A percentile compares a stretch with the other conserved stretches of the same genome.
Evolutionary conservation across 1,140 invertebrate genomes (phyloP).

Genomic region (Cotesia chilonis): DNA sequence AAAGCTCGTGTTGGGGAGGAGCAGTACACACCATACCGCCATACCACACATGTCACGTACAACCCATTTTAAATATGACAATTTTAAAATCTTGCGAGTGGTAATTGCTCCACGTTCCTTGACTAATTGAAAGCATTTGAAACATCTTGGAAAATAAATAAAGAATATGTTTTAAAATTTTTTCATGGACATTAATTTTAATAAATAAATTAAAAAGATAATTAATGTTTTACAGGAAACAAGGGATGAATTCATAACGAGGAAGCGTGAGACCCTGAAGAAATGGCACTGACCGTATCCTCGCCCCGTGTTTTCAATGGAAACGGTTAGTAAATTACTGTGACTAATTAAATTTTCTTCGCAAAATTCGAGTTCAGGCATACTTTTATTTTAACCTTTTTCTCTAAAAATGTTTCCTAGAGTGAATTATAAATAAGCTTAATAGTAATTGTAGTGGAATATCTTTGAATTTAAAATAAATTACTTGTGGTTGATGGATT

Average conservation of each 20-base stretch:
- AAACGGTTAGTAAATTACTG: slow-evolving; percentile 49
- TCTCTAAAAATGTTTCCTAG: not conserved
- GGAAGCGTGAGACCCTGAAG: slow-evolving; percentile 33
- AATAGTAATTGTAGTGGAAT: too few species aligned
- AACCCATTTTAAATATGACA: slow-evolving; percentile 4
- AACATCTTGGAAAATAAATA: not conserved
- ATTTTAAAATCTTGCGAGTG: not conserved
- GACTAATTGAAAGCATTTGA: slow-evolving; percentile 15
- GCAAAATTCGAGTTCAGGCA: not conserved
- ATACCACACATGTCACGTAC: slow-evolving; percentile 8
- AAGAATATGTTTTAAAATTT: not conserved
- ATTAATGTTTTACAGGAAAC: slow-evolving; percentile 33
- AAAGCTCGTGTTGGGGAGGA: not conserved
- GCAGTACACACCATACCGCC: not conserved
- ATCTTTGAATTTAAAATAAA: not conserved
- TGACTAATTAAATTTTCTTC: slow-evolving; percentile 29
- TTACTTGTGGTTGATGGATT: not conserved
- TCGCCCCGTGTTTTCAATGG: slow-evolving; percentile 55
- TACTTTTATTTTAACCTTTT: not conserved
- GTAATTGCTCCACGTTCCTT: not conserved
- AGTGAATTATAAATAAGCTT: not conserved
- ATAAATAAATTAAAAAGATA: slow-evolving; percentile 8
- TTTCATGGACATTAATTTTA: not conserved
- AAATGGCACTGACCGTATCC: slow-evolving; percentile 53
- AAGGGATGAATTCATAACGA: slow-evolving; percentile 33